Evolutionary conservation across 2,113 vertebrate species (phyloP).

Genomic region (Jacana jacana): DNA sequence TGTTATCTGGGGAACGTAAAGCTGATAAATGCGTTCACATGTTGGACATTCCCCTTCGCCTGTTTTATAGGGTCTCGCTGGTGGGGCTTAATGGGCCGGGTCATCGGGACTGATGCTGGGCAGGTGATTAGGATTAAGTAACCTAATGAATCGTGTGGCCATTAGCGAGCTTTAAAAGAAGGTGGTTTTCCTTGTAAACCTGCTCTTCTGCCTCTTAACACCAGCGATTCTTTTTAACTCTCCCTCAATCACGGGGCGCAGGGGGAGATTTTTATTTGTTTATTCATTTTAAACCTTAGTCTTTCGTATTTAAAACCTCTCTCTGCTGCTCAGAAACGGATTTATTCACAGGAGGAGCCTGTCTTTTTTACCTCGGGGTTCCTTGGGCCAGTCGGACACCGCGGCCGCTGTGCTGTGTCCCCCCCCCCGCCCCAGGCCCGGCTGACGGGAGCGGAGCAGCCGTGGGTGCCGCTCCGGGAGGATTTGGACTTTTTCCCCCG

Average conservation of each 20-base stretch:
- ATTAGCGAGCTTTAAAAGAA: constrained; percentile 41
- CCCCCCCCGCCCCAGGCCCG: too few species aligned
- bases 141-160: constrained; percentile 69
- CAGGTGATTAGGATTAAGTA: constrained; percentile 67
- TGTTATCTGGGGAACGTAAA: background rate
- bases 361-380: background rate
- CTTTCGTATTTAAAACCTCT: background rate
- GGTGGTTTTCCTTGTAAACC: constrained; percentile 3
- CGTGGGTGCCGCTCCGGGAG: background rate
- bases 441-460: background rate
- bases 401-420: background rate
- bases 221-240: constrained; percentile 52
- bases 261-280: background rate
- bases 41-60: constrained; percentile 57
- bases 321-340: background rate
- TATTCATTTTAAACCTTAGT: too few species aligned
- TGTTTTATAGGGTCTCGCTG: constrained; percentile 63
- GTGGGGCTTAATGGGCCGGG: constrained; percentile 44
- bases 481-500: background rate
- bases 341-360: background rate
- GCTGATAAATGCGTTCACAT: constrained; percentile 61
- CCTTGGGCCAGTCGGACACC: background rate
- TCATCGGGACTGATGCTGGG: constrained; percentile 56
- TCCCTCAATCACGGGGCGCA: background rate
- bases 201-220: constrained; percentile 5